Base-by-base conservation (phyloP, 2,888 invertebrate species). In the Lasioglossum oenotherae region DNA sequence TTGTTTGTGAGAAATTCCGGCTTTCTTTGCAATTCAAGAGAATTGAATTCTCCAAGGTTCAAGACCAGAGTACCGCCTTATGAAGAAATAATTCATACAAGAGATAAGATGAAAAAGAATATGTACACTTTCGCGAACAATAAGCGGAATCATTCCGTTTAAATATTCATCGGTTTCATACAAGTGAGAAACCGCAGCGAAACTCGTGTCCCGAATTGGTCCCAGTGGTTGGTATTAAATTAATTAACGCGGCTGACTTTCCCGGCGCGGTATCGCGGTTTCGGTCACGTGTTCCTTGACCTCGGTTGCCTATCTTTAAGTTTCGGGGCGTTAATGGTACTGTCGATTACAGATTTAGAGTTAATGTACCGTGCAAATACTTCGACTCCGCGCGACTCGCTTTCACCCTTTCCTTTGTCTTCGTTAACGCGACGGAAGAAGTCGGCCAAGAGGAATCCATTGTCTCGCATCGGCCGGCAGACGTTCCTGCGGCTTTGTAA, bases 321-420 rank as follows among this genome's bases (percentile, higher is more conserved):
- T 85, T 78, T 74, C 72, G 27, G 64, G 71, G 71, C 84, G 87
- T 81, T 89, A 92, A 91, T 91, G 89, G 83, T 74, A 57, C 80
- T 84, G 90, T 91, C 91, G 91, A 90, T 92, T 91, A 89, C 83
- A 86, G 89, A 90, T 90, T 92, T 89, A 85, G 87, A 74, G 88
- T 80, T 90, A 90, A 91, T 87, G 87, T 87, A 73, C 82, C 79
- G 88, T 84, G 86, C 85, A 81, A 84, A 78, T 78, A 78, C 78
- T 77, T 78, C 35, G n/a, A 38, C 57, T 64, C 35, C 77, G 53
- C 67, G 73, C 44, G 69, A 35, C 44, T 19, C n/a, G 14, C 27
- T 38, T 57, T 27, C 27, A 23, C 35, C 74, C 31, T 31, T 71
- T 57, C 4, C 67, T 73, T 69, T 60, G 76, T 78, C 71, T 82